These are phyloP conservation scores for Leucania comma DNA, from an alignment of 2,888 invertebrate species.

Conservation along the genomic window DNA sequence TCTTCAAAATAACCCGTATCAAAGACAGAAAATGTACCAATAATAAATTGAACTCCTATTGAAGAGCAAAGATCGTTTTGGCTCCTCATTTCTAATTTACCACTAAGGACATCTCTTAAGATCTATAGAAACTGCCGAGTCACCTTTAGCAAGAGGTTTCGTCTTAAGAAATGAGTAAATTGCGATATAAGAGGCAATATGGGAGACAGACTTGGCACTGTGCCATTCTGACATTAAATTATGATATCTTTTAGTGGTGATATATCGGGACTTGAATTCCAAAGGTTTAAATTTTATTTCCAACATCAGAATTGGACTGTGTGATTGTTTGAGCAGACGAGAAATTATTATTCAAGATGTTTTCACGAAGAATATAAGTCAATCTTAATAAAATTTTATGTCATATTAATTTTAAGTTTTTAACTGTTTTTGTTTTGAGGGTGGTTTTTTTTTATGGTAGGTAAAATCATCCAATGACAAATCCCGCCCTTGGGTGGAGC, in stretches of 20 bases:
- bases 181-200: slow-evolving; percentile 61
- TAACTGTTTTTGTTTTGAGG: no score
- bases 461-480: no score
- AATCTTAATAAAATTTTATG: no score
- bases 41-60: slow-evolving; percentile 3
- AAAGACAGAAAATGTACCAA: background rate
- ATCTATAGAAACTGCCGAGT: slow-evolving; percentile 39
- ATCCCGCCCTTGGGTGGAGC: no score
- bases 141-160: slow-evolving; percentile 44
- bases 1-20: background rate
- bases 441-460: no score
- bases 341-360: background rate
- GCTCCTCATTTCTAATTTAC: slow-evolving; percentile 19
- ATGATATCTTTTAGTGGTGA: slow-evolving; percentile 43
- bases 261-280: slow-evolving; percentile 45
- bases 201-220: slow-evolving; percentile 45
- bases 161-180: slow-evolving; percentile 52
- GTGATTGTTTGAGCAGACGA: slow-evolving; percentile 10
- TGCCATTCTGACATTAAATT: slow-evolving; percentile 60
- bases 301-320: slow-evolving; percentile 18
- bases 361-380: background rate
- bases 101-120: slow-evolving; percentile 13
- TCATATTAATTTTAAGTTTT: background rate
- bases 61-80: background rate
- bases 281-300: slow-evolving; percentile 41